phyloP scores from a whole-genome alignment of 30 jellyfish, hydroid and myxozoan species.

The Pseudorhiza aurosa region DNA sequence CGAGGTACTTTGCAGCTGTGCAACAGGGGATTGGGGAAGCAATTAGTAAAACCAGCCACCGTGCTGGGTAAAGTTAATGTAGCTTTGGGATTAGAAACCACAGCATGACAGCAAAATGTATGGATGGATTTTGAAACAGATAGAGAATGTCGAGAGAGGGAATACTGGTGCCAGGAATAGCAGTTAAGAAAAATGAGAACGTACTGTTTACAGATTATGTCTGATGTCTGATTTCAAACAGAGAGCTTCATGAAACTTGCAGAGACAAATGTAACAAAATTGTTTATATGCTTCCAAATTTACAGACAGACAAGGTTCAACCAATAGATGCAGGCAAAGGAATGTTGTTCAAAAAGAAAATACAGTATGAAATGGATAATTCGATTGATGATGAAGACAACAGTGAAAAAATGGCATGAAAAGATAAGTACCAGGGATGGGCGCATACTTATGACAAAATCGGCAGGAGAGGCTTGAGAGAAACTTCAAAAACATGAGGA shows the following conservation, averaged over 20 bases:
- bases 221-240: conserved; percentile 31
- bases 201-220: conserved; percentile 50
- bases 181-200: conserved; percentile 29
- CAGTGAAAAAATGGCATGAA: conserved; percentile 45
- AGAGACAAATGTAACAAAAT: conserved; percentile 36
- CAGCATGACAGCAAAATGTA: conserved; percentile 45
- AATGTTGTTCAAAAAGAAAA: conserved; percentile 26
- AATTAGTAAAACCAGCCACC: conserved; percentile 44
- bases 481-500: conserved; percentile 23
- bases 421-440: conserved; percentile 47
- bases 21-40: conserved; percentile 31
- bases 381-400: conserved; percentile 47
- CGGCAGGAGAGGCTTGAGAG: conserved; percentile 58
- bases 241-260: conserved; percentile 32
- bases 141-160: conserved; percentile 51
- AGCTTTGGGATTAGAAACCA: conserved; percentile 2
- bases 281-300: conserved; percentile 33
- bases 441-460: conserved; percentile 34
- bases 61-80: conserved; percentile 47
- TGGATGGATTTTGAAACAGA: conserved; percentile 47
- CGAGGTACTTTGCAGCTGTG: conserved; percentile 54
- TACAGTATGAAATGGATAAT: conserved; percentile 36
- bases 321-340: conserved; percentile 48
- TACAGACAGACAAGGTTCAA: conserved; percentile 47
- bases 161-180: conserved; percentile 43